phyloP scores from a whole-genome alignment of 2,797 vertebrate species.

The Gambusia yucatana region DNA sequence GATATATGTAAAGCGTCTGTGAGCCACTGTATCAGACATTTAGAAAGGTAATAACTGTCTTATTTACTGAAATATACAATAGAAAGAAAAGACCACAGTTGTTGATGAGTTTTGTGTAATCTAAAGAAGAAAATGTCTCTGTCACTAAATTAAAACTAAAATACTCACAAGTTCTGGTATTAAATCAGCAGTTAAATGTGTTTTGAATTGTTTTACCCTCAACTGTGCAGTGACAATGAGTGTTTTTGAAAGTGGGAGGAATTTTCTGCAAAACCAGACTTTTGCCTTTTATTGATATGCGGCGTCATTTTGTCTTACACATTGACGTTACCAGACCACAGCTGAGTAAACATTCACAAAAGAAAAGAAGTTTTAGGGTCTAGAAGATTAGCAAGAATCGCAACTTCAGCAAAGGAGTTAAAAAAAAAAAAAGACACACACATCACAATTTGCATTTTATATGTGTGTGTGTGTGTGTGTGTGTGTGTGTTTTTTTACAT shows the following conservation, averaged over 20 bases:
- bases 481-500: too few species aligned
- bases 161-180: too few species aligned
- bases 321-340: too few species aligned
- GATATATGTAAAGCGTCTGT: too few species aligned
- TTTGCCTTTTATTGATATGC: too few species aligned
- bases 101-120: not conserved
- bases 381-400: not conserved
- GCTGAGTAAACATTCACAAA: not conserved
- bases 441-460: not conserved
- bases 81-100: not conserved
- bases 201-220: too few species aligned
- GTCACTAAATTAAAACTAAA: too few species aligned
- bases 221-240: too few species aligned
- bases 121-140: not conserved
- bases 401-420: not conserved
- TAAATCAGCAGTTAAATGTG: too few species aligned
- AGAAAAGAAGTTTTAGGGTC: not conserved
- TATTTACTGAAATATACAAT: not conserved
- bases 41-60: not conserved
- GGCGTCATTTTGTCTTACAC: too few species aligned
- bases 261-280: too few species aligned
- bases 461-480: not conserved
- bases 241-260: too few species aligned
- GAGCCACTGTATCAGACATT: not conserved
- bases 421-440: not conserved